Conservation (phyloP, 1,140 invertebrate genomes). For the Latrodectus geometricus region DNA sequence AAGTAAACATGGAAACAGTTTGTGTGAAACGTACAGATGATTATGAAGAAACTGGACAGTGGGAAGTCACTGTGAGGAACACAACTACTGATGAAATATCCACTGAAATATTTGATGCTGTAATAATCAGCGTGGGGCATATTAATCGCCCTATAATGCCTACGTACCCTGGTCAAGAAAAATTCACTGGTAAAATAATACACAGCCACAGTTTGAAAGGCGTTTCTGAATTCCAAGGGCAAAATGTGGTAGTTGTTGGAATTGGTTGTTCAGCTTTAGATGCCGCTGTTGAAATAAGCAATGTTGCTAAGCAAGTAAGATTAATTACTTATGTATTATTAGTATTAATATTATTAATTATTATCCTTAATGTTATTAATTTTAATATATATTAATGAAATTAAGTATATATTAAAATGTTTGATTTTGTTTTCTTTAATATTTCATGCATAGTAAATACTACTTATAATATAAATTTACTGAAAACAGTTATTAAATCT, state of each 20-base stretch:
- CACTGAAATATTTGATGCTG: constrained; percentile 68
- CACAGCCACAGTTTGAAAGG: constrained; percentile 70
- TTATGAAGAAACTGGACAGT: constrained; percentile 68
- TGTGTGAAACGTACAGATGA: constrained; percentile 63
- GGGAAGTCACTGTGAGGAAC: constrained; percentile 66
- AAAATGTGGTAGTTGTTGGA: constrained; percentile 71
- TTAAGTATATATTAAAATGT: no score
- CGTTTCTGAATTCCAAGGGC: constrained; percentile 66
- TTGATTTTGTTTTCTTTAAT: no score
- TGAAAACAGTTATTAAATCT: no score
- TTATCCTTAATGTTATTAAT: no score
- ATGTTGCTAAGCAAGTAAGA: constrained; percentile 69
- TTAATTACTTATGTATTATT: no score
- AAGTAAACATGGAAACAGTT: constrained; percentile 62
- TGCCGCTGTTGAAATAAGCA: constrained; percentile 72
- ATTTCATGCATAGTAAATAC: no score
- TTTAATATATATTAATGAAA: no score
- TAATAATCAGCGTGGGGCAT: constrained; percentile 68
- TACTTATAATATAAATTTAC: no score
- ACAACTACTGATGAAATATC: constrained; percentile 29
- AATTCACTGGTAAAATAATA: constrained; percentile 70
- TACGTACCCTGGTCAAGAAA: constrained; percentile 64
- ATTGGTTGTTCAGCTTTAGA: constrained; percentile 74
- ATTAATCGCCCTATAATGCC: constrained; percentile 34
- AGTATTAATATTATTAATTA: not conserved